phyloP scores from a whole-genome alignment of 2,888 invertebrate species.

The Heliconius charithonia region DNA sequence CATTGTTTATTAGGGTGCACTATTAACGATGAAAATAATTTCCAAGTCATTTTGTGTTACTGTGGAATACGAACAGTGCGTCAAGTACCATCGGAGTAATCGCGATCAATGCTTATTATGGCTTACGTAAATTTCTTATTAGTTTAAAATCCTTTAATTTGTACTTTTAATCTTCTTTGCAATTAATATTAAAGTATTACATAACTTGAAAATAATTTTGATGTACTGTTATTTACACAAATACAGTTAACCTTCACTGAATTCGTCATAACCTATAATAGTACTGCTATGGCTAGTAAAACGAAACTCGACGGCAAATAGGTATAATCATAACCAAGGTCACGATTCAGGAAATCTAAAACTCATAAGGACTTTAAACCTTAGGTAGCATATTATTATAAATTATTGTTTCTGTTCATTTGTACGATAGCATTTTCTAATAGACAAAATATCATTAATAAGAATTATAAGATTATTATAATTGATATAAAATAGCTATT shows the following conservation, averaged over 20 bases:
- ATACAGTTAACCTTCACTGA: not conserved
- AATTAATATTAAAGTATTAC: not conserved
- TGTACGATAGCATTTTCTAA: no score
- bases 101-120: slow-evolving; percentile 10
- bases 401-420: not conserved
- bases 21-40: slow-evolving; percentile 54
- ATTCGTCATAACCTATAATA: slow-evolving; percentile 18
- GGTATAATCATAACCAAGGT: not conserved
- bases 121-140: not conserved
- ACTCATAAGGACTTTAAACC: not conserved
- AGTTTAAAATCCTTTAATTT: not conserved
- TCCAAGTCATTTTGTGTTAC: slow-evolving; percentile 57
- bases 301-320: not conserved
- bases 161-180: not conserved
- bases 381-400: not conserved
- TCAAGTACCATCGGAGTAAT: slow-evolving; percentile 6
- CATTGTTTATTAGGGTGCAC: slow-evolving; percentile 50
- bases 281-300: not conserved
- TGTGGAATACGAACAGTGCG: slow-evolving; percentile 8
- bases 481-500: not conserved
- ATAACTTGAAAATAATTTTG: not conserved
- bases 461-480: not conserved
- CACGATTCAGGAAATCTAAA: not conserved
- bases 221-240: not conserved
- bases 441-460: not conserved